A percentile compares a stretch with the other conserved stretches of the same genome.
These are phyloP conservation scores for Araneus ventricosus DNA, from an alignment of 1,140 invertebrate genomes.

Conservation along the genomic window DNA sequence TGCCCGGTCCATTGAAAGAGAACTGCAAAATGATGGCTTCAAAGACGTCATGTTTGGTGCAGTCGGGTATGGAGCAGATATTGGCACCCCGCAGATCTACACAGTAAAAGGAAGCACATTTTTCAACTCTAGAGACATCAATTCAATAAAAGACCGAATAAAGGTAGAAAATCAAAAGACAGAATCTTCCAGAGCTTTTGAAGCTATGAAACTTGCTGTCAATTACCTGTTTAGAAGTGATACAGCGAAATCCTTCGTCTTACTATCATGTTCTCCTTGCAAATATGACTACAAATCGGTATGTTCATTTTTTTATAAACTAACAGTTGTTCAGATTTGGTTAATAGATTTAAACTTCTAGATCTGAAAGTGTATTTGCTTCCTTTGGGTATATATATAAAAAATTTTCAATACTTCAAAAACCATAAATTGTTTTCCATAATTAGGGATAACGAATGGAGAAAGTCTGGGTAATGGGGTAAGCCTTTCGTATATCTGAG, in stretches of 20 bases:
- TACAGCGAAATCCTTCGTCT: constrained; percentile 49
- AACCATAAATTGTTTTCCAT: too few species aligned
- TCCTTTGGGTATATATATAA: too few species aligned
- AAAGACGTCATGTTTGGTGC: constrained; percentile 86
- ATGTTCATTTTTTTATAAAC: background rate
- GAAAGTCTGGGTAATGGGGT: too few species aligned
- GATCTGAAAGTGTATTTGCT: too few species aligned
- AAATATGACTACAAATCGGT: constrained; percentile 72
- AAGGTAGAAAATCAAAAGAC: constrained; percentile 29
- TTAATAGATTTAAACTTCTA: background rate
- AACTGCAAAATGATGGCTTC: constrained; percentile 78
- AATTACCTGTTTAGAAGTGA: constrained; percentile 11
- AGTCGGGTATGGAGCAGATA: constrained; percentile 88
- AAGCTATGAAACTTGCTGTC: constrained; percentile 66
- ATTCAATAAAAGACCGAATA: background rate
- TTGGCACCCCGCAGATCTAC: constrained; percentile 84
- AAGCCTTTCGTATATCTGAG: too few species aligned
- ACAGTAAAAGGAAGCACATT: constrained; percentile 81
- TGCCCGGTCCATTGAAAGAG: constrained; percentile 78
- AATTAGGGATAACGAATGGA: too few species aligned
- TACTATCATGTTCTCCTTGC: constrained; percentile 67
- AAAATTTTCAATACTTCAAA: too few species aligned
- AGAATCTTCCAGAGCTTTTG: constrained; percentile 62
- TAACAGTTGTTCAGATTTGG: background rate
- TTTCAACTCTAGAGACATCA: constrained; percentile 57